Base-by-base conservation (phyloP, 2,888 invertebrate genomes). In the Sarcophaga caerulescens region DNA sequence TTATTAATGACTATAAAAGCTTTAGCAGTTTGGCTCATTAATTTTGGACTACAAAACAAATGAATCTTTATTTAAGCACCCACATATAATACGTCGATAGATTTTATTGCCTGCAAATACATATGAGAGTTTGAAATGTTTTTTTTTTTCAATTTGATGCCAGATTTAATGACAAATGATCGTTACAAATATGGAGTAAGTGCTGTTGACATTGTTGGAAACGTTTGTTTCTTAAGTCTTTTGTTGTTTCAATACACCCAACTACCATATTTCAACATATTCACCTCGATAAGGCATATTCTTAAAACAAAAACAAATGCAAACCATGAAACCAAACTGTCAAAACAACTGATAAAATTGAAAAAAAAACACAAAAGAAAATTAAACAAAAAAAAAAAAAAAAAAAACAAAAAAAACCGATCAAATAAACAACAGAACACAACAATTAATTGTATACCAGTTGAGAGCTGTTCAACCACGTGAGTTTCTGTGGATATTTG, bases 171-270 rank as follows among this genome's bases (percentile, higher is more conserved):
- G 35, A 52, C 19, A 73, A 66, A 66, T 73, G 73, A 80, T 65
- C 73, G 44, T 5, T 71, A 66, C 25, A 59, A 23, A 80, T 66
- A 60, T 66, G 66, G 60, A 73, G 47, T 73, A 74, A 35, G 35
- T 35, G 8, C 1, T 35, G 10, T 2, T 8, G 35, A 35, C 10
- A 35, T 57, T 44, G 57, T 12, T n/a, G 57, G 44, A 60, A 66
- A 66, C 57, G 82, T 82, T 87, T 45, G 79, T 77, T 74, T 47
- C 66, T 71, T 80, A 73, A 84, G 88, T 87, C 85, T 87, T 88
- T 84, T 71, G 85, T 79, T 75, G 63, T 17, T 63, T 21, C 11
- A 2, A 10, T 5, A 47, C 25, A 63, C 1, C 11, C 19, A 47
- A 19, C 8, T 25, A n/a, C 12, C 8, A 14, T 57, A 65, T 75